Conservation (phyloP, 2,888 invertebrate genomes). For the Drosophila maculinotata region DNA sequence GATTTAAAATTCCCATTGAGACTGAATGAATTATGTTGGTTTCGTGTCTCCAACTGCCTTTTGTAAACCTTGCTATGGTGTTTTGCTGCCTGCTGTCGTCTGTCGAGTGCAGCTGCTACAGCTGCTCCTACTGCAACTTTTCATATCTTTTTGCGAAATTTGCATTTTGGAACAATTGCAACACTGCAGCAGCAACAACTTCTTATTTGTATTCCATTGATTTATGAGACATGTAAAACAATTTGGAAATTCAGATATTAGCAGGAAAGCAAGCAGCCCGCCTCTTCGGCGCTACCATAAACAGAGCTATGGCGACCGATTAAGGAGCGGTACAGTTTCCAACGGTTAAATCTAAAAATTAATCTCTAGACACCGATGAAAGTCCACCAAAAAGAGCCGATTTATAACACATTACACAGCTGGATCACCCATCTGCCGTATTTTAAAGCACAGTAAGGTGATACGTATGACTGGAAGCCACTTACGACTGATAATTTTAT, state of each 20-base stretch:
- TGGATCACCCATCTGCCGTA: too few relatives aligned
- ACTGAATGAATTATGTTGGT: conserved; percentile 83
- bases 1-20: conserved; percentile 85
- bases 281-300: too few relatives aligned
- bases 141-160: conserved; percentile 81
- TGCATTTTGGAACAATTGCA: conserved; percentile 81
- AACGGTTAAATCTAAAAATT: too few relatives aligned
- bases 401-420: too few relatives aligned
- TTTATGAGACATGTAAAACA: conserved; percentile 85
- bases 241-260: conserved; percentile 84
- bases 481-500: too few relatives aligned
- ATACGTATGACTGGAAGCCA: too few relatives aligned
- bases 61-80: conserved; percentile 9
- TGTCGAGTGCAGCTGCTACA: conserved; percentile 27
- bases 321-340: too few relatives aligned
- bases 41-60: conserved; percentile 61
- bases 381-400: too few relatives aligned
- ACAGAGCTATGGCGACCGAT: too few relatives aligned
- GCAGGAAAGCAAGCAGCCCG: conserved; percentile 44
- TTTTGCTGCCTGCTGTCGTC: conserved; percentile 48
- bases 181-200: conserved; percentile 47
- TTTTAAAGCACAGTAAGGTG: too few relatives aligned
- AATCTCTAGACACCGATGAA: too few relatives aligned
- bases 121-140: conserved; percentile 60
- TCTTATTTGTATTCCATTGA: conserved; percentile 84